Evolutionary conservation across 2,113 vertebrate species (phyloP).

Genomic region (Lampris incognitus): DNA sequence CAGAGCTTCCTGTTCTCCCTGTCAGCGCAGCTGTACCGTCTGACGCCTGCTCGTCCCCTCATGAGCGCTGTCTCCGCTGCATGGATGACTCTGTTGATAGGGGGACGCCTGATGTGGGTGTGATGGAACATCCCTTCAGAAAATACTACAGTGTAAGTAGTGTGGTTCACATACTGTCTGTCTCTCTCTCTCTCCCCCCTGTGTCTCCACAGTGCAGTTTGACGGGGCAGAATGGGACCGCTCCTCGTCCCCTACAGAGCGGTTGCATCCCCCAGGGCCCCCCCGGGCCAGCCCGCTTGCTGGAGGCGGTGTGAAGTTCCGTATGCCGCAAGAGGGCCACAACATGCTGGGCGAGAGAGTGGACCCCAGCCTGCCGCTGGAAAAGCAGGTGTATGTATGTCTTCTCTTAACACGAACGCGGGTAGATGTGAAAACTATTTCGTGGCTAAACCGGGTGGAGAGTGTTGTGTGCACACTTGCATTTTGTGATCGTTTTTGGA

Average conservation of each 20-base stretch:
- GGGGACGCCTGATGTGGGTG: conserved; percentile 53
- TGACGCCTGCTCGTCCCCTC: no score
- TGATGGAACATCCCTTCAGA: conserved; percentile 56
- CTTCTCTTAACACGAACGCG: background rate
- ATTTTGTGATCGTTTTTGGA: no score
- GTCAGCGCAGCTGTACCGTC: no score
- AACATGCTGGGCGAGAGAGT: conserved; percentile 89
- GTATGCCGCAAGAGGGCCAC: conserved; percentile 87
- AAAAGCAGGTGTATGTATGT: conserved; percentile 95
- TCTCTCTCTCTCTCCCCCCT: background rate
- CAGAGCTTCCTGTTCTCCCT: no score
- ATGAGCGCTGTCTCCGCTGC: background rate
- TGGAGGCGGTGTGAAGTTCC: conserved; percentile 88
- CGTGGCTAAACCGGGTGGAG: no score
- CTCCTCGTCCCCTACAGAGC: conserved; percentile 86
- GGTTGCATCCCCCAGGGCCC: conserved; percentile 80
- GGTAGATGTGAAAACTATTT: no score
- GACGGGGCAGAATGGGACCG: conserved; percentile 89
- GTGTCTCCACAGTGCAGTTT: conserved; percentile 86
- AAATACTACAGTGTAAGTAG: conserved; percentile 49
- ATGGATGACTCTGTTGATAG: conserved; percentile 16
- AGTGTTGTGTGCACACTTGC: no score
- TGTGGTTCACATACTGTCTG: conserved; percentile 43
- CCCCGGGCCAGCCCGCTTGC: conserved; percentile 85
- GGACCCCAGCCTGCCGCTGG: conserved; percentile 90